A percentile compares a stretch with the other conserved stretches of the same genome.
Evolutionary conservation across 2,888 invertebrate genomes (phyloP).

Genomic region (Ceratothoa steindachneri): DNA sequence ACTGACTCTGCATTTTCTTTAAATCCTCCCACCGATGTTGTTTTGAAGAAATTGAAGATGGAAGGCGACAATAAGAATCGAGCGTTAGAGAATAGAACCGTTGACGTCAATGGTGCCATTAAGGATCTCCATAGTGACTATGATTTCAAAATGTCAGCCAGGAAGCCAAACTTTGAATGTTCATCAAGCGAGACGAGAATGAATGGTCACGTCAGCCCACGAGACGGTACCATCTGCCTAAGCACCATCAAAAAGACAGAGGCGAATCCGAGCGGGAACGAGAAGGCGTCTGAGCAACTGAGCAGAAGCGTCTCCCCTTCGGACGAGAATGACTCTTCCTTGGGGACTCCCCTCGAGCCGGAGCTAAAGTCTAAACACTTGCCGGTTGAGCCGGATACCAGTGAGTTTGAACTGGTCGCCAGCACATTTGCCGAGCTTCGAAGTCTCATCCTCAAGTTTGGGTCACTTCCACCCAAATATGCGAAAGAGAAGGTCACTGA

Average conservation of each 20-base stretch:
- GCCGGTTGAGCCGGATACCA: not conserved
- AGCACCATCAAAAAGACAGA: not conserved
- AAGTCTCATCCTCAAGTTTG: constrained; percentile 34
- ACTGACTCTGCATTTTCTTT: too few relatives aligned
- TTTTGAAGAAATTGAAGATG: too few relatives aligned
- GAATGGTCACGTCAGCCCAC: not conserved
- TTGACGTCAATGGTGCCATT: too few relatives aligned
- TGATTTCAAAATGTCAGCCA: too few relatives aligned
- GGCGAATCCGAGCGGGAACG: not conserved
- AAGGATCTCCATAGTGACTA: too few relatives aligned
- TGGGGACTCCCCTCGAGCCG: not conserved
- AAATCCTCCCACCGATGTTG: too few relatives aligned
- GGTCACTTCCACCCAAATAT: constrained; percentile 31
- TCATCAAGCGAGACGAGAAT: too few relatives aligned
- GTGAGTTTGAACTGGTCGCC: constrained; percentile 43
- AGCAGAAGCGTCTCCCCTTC: constrained; percentile 2
- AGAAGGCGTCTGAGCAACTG: not conserved
- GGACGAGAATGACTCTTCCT: not conserved
- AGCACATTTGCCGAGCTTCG: constrained; percentile 33
- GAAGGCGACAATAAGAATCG: too few relatives aligned
- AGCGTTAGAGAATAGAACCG: too few relatives aligned
- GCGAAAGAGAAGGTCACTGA: constrained; percentile 5
- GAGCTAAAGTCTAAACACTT: not conserved
- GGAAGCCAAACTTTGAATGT: too few relatives aligned
- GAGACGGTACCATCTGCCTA: not conserved